Base-by-base conservation (phyloP, 2,113 vertebrate species). In the Salvator merianae region DNA sequence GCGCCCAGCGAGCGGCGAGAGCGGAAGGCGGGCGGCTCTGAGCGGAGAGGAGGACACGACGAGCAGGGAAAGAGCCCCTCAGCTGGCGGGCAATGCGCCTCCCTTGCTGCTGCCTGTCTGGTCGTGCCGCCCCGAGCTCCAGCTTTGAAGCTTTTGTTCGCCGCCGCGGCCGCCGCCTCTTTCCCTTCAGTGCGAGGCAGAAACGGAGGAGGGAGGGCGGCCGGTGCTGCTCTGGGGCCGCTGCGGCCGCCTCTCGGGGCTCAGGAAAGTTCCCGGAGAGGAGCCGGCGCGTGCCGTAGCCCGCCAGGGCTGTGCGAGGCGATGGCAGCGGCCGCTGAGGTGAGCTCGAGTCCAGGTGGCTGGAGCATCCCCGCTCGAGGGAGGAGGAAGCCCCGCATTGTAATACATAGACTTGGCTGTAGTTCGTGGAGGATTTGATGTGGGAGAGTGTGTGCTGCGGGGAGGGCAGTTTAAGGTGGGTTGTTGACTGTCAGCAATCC, bases 181-280 rank as follows among this genome's bases (percentile, higher is more conserved):
- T 73, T 62, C 72, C 43, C 72, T 36, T 89, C 91, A 5, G 86
- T 81, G 50, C 86, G 8, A 55, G 85, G 63, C 73, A 63, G 85
- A 59, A 81, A 62, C 38, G 66, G 53, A 36, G 16, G 6, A 47
- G 43, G 16, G 6, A 47, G 43, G 43, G 43, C 10, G 43, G 43
- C 43, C 43, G 10, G 10, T 1, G 79, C 70, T 26, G 70, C 55
- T 36, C 47, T 50, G 5, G 65, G 79, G 86, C 87, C 13, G 38
- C 63, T 24, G n/a, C 40, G 9, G 30, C 7, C 4, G 30, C 16
- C 18, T 26, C 12, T 20, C 13, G 34, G 9, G 30, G 14, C 62
- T 80, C 88, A 10, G 90, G 76, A 77, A 92, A 90, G 91, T 91
- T 93, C 91, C 86, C 10, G 84, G 89, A 86, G 79, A 89, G 79